Evolutionary conservation across 1,140 invertebrate genomes (phyloP), one percentile per base, ranked within the genome.

Genomic region (Phthorimaea operculella): DNA sequence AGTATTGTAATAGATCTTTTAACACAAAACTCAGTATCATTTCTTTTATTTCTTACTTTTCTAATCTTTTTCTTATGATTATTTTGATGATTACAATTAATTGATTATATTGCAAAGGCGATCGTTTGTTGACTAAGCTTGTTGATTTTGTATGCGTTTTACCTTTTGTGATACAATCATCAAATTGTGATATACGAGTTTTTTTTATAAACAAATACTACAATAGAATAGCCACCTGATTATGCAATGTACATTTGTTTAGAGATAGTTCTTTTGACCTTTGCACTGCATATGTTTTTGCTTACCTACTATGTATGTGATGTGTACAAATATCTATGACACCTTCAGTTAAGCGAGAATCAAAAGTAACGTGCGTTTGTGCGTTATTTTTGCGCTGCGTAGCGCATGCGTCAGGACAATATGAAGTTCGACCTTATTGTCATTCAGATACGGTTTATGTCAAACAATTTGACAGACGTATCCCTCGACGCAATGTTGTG

Each of bases 51-150:
- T n/a, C 50, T 12, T 33, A 58, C 28, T 60, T 58, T 39, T 62
- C 34, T 50, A 51, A 51, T 45, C 14, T 7, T 33, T 57, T 10
- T 52, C 44, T 55, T 45, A 8, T 51, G n/a, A 28, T 28, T 28
- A 2, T 28, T 28, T 28, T 50, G 58, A 33, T 51, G 36, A 12
- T 71, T 74, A 74, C 63, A 74, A 64, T 63, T 33, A 53, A 58
- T 58, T 67, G 60, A 66, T 69, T 70, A 50, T 82, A 55, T 77
- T 70, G 51, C 63, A 78, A 77, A 66, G 70, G 66, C 55, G 63
- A 58, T 60, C 18, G 18, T 47, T 58, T 47, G 3, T 14, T 11
- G 11, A 47, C 51, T 50, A 17, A 53, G 60, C 44, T 48, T 18
- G 10, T 2, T 54, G 49, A 68, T 69, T 70, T 51, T 74, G 56